These are phyloP conservation scores for Ooceraea biroi DNA, from an alignment of 1,140 invertebrate genomes.

Conservation along the genomic window DNA sequence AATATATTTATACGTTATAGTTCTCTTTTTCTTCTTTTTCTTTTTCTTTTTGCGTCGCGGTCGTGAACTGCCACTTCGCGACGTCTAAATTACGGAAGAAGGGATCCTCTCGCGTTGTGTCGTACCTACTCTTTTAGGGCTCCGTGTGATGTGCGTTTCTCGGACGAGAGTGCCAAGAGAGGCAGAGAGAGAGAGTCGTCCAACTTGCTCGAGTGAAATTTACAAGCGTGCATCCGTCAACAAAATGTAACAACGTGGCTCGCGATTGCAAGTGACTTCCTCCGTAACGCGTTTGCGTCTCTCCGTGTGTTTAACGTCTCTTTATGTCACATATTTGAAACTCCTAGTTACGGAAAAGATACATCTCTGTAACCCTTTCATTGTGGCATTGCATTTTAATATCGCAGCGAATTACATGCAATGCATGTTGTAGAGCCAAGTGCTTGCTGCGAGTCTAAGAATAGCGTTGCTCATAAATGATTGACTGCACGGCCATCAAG, in stretches of 20 bases:
- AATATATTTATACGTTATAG: conserved; percentile 36
- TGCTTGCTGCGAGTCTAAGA: conserved; percentile 1
- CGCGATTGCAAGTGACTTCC: not conserved
- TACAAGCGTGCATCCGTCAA: conserved; percentile 10
- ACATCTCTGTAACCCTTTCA: not conserved
- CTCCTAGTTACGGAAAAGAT: not conserved
- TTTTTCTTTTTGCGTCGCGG: not conserved
- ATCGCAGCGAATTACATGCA: not conserved
- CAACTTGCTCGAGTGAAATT: not conserved
- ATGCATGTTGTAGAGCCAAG: conserved; percentile 1
- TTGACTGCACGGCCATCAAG: conserved; percentile 34
- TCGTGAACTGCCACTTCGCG: conserved; percentile 21
- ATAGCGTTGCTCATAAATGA: conserved; percentile 39
- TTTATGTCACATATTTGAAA: not conserved
- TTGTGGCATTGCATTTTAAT: not conserved
- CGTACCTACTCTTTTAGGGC: not conserved
- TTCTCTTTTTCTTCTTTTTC: no score
- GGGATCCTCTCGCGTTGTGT: conserved; percentile 21
- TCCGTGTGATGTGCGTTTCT: not conserved
- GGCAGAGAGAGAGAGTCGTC: not conserved
- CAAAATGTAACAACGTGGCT: not conserved
- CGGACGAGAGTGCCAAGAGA: not conserved
- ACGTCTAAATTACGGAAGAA: conserved; percentile 38
- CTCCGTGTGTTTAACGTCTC: not conserved
- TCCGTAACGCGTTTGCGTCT: conserved; percentile 7